Evolutionary conservation across 2,113 vertebrate genomes (phyloP).

Genomic region (Baryphthengus martii): DNA sequence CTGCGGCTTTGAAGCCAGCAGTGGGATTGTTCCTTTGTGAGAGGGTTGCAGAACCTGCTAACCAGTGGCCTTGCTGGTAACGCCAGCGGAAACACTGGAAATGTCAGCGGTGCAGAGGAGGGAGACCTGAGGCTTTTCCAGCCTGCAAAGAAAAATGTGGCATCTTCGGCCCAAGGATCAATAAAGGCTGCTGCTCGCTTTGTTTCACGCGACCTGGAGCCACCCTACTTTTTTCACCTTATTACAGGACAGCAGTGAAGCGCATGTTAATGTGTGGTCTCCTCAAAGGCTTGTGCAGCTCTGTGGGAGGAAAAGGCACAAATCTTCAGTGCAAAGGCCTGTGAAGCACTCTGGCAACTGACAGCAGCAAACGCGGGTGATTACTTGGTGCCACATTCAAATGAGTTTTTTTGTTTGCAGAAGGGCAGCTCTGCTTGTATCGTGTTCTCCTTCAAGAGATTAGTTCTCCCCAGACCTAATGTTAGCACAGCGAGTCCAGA

Average conservation of each 20-base stretch:
- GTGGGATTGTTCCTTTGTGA: neutral
- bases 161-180: neutral
- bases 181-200: neutral
- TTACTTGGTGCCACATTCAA: neutral
- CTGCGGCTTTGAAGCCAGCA: neutral
- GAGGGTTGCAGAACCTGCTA: neutral
- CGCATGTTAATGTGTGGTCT: rapidly evolving
- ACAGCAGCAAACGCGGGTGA: neutral
- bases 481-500: neutral
- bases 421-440: neutral
- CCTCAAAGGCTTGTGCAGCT: neutral
- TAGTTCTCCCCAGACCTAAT: neutral
- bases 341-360: neutral
- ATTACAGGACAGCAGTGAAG: neutral
- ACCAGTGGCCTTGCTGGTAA: neutral
- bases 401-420: neutral
- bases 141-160: neutral
- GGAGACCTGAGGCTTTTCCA: neutral
- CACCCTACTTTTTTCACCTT: neutral
- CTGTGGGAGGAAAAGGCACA: neutral
- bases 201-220: neutral
- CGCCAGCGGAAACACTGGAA: neutral
- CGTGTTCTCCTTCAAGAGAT: neutral
- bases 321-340: neutral
- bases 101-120: neutral